Percentiles rank a stretch among this genome's conserved stretches.
These are phyloP conservation scores for Dasysyrphus tricinctus DNA, from an alignment of 2,888 invertebrate genomes.

Conservation along the genomic window DNA sequence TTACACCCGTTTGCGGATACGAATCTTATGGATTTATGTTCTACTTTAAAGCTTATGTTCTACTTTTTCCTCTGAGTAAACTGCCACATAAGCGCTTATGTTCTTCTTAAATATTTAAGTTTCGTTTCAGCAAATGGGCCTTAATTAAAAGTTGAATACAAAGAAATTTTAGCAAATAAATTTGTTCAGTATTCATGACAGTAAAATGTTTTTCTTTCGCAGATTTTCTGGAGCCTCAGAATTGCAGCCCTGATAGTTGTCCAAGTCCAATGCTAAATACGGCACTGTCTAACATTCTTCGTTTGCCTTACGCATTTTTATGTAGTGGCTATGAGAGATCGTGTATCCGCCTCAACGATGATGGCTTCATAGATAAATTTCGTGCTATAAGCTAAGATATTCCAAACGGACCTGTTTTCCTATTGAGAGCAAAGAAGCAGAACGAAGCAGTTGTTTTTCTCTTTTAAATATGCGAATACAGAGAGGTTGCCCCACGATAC, in stretches of 20 bases:
- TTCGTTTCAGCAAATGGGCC: too few relatives aligned
- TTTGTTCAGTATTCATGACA: too few relatives aligned
- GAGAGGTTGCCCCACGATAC: conserved; percentile 22
- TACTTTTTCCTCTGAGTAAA: too few relatives aligned
- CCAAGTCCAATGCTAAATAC: neutral
- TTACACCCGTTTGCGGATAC: too few relatives aligned
- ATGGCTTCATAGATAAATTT: conserved; percentile 59
- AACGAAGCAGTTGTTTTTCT: conserved; percentile 7
- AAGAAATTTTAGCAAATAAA: too few relatives aligned
- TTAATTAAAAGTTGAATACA: too few relatives aligned
- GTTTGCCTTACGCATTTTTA: conserved; percentile 54
- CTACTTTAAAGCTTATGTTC: too few relatives aligned
- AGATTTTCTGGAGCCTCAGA: too few relatives aligned
- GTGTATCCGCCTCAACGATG: conserved; percentile 36
- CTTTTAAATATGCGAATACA: neutral
- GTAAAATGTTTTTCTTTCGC: too few relatives aligned
- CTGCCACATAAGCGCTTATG: too few relatives aligned
- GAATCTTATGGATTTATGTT: too few relatives aligned
- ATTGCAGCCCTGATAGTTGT: neutral
- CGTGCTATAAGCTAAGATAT: conserved; percentile 17
- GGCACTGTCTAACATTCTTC: conserved; percentile 12
- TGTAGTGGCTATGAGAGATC: conserved; percentile 6
- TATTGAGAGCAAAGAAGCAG: conserved; percentile 32
- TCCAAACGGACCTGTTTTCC: conserved; percentile 46
- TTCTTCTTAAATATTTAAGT: too few relatives aligned